A percentile compares a stretch with the other conserved stretches of the same genome.
Evolutionary conservation across 2,888 invertebrate species (phyloP).

Genomic region (Sinhomidia bicolor): DNA sequence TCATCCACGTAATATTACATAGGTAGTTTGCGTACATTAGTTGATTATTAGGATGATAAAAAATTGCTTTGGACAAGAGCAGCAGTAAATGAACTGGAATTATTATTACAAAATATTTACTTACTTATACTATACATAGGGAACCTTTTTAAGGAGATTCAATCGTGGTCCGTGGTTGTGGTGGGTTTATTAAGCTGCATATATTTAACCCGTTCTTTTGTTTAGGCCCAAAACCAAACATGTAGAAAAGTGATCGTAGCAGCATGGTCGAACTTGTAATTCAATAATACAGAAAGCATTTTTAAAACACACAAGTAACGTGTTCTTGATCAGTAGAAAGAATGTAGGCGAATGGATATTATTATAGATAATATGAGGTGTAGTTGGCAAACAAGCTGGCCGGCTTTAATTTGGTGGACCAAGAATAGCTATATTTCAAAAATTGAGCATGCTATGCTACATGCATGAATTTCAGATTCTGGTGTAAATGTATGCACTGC

Average conservation of each 20-base stretch:
- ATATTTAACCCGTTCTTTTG: background rate
- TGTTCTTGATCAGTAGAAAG: background rate
- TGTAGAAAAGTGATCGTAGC: background rate
- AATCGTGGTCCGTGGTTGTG: background rate
- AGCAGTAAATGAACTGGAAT: background rate
- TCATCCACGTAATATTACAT: background rate
- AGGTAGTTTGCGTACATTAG: conserved; percentile 64
- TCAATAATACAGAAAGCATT: background rate
- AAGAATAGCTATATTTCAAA: conserved; percentile 42
- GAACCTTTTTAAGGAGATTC: conserved; percentile 18
- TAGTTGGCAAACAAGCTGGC: conserved; percentile 21
- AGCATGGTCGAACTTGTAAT: background rate
- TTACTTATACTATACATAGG: background rate
- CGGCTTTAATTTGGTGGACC: conserved; percentile 48
- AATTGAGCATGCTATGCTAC: background rate
- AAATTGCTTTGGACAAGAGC: background rate
- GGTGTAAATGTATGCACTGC: background rate
- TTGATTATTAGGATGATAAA: conserved; percentile 40
- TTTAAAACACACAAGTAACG: conserved; percentile 21
- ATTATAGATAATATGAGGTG: background rate
- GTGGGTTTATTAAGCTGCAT: conserved; percentile 44
- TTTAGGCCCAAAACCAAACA: background rate
- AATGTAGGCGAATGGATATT: conserved; percentile 46
- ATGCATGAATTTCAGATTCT: background rate
- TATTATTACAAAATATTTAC: background rate